A percentile compares a stretch with the other conserved stretches of the same genome.
Conservation (phyloP, 2,888 invertebrate genomes). For the Tenthredo amoena region DNA sequence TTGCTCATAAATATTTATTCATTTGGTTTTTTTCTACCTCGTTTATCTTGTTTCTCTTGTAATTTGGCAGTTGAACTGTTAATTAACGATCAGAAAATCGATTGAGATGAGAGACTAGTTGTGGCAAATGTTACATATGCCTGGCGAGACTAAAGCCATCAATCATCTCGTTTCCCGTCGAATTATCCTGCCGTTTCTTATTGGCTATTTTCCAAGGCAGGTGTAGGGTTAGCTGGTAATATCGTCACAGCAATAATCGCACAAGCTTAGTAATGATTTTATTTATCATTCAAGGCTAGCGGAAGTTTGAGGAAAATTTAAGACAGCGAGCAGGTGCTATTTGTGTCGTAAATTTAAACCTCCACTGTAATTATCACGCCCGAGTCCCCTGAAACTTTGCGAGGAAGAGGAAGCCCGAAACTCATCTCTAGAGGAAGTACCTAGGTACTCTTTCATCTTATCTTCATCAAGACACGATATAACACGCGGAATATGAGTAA, state of each 20-base stretch:
- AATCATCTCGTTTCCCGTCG: constrained; percentile 5
- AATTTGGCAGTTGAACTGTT: not conserved
- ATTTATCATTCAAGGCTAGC: constrained; percentile 15
- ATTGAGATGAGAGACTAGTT: not conserved
- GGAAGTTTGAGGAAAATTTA: not conserved
- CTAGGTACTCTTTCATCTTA: constrained; percentile 21
- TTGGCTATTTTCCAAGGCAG: constrained; percentile 24
- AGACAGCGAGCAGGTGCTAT: constrained; percentile 15
- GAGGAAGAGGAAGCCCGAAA: not conserved
- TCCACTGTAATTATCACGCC: constrained; percentile 32
- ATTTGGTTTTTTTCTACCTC: not conserved
- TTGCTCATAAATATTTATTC: not conserved
- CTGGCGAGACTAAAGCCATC: not conserved
- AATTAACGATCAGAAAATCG: not conserved
- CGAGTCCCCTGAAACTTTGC: not conserved
- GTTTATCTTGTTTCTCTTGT: not conserved
- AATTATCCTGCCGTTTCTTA: constrained; percentile 8
- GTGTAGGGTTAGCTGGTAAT: not conserved
- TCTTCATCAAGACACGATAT: constrained; percentile 26
- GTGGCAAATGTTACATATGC: not conserved
- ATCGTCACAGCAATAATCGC: constrained; percentile 6
- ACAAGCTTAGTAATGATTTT: constrained; percentile 13
- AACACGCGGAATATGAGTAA: not conserved
- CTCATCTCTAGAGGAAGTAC: not conserved
- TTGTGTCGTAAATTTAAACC: constrained; percentile 39